A percentile compares a stretch with the other conserved stretches of the same genome.
phyloP scores from a whole-genome alignment of 1,140 invertebrate genomes.

The Eumaeus atala region DNA sequence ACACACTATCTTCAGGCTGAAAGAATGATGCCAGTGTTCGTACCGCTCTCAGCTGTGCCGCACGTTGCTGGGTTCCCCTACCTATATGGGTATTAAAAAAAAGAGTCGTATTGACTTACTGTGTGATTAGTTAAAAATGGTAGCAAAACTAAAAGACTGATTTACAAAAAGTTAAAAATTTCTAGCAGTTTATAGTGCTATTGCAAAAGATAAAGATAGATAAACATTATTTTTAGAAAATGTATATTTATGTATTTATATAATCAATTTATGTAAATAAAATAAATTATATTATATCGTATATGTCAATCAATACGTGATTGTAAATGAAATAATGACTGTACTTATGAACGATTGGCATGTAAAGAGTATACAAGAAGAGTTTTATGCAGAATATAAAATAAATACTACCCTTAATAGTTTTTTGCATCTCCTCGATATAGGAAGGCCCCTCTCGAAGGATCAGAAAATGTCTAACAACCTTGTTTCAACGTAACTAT shows the following conservation, averaged over 20 bases:
- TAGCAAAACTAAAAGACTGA: too few relatives aligned
- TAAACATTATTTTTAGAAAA: not conserved
- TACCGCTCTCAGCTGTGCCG: conserved; percentile 59
- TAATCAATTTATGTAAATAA: conserved; percentile 5
- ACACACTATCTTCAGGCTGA: conserved; percentile 78
- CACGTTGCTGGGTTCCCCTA: conserved; percentile 63
- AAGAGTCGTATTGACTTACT: not conserved
- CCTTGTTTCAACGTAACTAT: too few relatives aligned
- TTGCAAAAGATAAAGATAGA: too few relatives aligned
- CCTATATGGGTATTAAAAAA: conserved; percentile 60
- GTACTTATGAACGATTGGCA: conserved; percentile 13
- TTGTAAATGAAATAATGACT: not conserved
- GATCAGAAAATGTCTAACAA: too few relatives aligned
- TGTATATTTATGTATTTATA: not conserved
- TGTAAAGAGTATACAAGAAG: not conserved
- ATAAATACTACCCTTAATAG: not conserved
- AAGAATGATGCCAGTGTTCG: conserved; percentile 72
- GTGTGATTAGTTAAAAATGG: too few relatives aligned
- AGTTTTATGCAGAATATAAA: not conserved
- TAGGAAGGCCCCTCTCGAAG: too few relatives aligned
- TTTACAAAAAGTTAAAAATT: too few relatives aligned
- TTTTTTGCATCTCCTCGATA: too few relatives aligned
- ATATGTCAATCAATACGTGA: too few relatives aligned
- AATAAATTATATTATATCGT: too few relatives aligned
- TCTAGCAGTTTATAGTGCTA: too few relatives aligned